Base-by-base conservation (phyloP, 2,113 vertebrate species). In the Aviceda subcristata region DNA sequence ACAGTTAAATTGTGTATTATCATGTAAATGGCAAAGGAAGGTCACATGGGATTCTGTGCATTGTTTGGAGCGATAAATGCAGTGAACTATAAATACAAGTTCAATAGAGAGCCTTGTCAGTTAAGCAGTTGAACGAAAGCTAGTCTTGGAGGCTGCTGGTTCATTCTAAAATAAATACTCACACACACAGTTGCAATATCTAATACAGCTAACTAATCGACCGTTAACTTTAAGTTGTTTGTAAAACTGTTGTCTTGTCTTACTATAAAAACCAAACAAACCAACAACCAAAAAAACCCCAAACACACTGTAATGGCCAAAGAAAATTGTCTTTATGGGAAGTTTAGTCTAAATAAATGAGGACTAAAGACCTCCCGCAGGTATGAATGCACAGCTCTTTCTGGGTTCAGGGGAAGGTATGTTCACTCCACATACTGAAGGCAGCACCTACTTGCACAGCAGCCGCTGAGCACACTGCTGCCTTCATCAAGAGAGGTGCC, bases 91-190 rank as follows among this genome's bases (percentile, higher is more conserved):
- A 98, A 97, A 97, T 78, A 80, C 84, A 88, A 97, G 95, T 95
- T 97, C 96, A 98, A 96, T 96, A 94, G 94, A 97, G 69, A 94
- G 72, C 76, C 90, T 88, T 97, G 97, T 95, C 97, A 97, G 90
- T 88, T 80, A 68, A 92, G 82, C 87, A 86, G 63, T 26, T 92
- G 92, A 96, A 91, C 95, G 95, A 90, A 97, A 97, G 80, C 86
- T 81, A 39, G 80, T 85, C 95, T 86, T 74, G 77, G 69, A 82
- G 74, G 71, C 91, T 94, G 79, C 62, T 62, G 57, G n/a, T 46
- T 76, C 8, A 7, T 57, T 84, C 88, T 69, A 57, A 94, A 84
- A 92, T 50, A 81, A 81, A 87, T 53, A 90, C 34, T 48, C 24
- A 64, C 26, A 90, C 66, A 63, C 43, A 55, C 55, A 56, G 64